Evolutionary conservation across 2,888 invertebrate genomes (phyloP).

Genomic region (Caenorhabditis sp.): DNA sequence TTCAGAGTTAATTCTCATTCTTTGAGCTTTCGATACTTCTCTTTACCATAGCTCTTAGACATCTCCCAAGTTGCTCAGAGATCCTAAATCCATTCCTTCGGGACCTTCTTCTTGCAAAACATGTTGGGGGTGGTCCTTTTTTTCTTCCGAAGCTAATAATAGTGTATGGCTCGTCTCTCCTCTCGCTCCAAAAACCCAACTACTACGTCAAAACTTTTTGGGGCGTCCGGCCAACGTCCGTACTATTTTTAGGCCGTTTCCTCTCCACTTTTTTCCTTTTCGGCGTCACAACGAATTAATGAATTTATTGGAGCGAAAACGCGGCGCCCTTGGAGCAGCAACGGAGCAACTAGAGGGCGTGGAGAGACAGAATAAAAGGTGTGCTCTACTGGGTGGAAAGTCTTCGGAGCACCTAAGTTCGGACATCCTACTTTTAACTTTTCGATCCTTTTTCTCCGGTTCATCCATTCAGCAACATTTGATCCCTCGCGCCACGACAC

Average conservation of each 20-base stretch:
- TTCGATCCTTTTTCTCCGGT: background rate
- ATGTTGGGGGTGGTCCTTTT: conserved; percentile 6
- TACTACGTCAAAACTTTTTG: conserved; percentile 37
- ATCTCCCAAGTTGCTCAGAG: background rate
- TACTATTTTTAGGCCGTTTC: conserved; percentile 46
- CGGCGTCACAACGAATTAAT: conserved; percentile 55
- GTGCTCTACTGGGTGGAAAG: conserved; percentile 11
- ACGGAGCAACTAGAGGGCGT: conserved; percentile 26
- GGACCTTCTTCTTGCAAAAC: conserved; percentile 13
- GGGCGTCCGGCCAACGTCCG: conserved; percentile 4
- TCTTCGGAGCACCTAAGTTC: background rate
- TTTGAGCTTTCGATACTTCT: conserved; percentile 11
- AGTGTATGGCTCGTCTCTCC: background rate
- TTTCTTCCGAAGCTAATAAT: conserved; percentile 20
- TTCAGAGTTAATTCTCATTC: conserved; percentile 18
- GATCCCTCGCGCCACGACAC: no score
- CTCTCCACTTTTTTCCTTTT: conserved; percentile 30
- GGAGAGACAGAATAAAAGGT: conserved; percentile 11
- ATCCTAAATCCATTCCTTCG: background rate
- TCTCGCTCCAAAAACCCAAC: conserved; percentile 10
- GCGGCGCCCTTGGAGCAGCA: background rate
- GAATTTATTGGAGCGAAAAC: conserved; percentile 61
- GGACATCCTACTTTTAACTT: background rate
- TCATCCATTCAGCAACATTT: background rate
- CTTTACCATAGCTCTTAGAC: background rate